Evolutionary conservation across 2,888 invertebrate genomes (phyloP).

Genomic region (Drosophila nigricruria): DNA sequence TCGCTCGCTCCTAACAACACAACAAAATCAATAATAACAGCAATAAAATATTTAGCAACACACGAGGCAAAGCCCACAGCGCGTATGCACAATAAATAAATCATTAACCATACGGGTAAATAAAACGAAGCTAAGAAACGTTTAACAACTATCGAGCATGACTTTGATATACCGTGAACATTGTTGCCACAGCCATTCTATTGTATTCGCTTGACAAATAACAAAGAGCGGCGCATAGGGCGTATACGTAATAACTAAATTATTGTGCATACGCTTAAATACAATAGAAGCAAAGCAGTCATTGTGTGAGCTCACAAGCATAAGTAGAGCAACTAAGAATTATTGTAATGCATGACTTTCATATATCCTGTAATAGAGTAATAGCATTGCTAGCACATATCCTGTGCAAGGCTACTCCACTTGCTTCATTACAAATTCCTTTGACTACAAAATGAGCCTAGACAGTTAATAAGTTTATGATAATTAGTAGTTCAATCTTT

Average conservation of each 20-base stretch:
- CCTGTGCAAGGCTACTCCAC: not conserved
- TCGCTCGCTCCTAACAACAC: not conserved
- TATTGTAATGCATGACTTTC: not conserved
- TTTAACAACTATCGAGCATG: not conserved
- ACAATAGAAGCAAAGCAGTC: not conserved
- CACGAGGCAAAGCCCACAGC: conserved; percentile 23
- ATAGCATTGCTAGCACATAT: too few species aligned
- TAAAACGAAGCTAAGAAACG: conserved; percentile 1
- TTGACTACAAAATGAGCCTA: not conserved
- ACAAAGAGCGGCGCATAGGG: not conserved
- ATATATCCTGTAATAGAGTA: not conserved
- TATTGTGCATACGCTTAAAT: not conserved
- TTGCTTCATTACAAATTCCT: not conserved
- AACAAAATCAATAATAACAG: conserved; percentile 54
- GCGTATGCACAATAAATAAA: conserved; percentile 65
- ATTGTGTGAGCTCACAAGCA: conserved; percentile 2
- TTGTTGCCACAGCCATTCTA: not conserved
- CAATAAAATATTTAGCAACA: conserved; percentile 59
- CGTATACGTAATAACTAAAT: conserved; percentile 9
- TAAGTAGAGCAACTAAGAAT: not conserved
- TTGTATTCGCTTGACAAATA: not conserved
- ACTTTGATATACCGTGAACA: not conserved
- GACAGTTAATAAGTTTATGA: not conserved
- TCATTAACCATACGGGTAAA: conserved; percentile 34
- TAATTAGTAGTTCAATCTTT: not conserved